Evolutionary conservation across 2,888 invertebrate species (phyloP).

Genomic region (Adelphocoris suturalis): DNA sequence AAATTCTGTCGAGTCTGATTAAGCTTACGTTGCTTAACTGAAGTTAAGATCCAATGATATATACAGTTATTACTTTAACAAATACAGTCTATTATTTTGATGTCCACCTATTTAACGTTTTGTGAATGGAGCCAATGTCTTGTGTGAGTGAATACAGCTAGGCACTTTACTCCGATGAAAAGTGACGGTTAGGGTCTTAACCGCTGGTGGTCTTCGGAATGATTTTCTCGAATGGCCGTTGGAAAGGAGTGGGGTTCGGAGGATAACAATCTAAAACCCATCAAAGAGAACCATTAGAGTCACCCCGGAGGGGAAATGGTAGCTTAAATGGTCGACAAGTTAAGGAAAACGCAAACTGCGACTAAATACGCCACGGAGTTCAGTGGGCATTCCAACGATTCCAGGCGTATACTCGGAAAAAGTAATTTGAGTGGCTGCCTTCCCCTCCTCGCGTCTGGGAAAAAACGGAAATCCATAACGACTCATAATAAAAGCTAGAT

Average conservation of each 20-base stretch:
- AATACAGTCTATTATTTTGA: neutral
- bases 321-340: slow-evolving; percentile 21
- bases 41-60: too few species aligned
- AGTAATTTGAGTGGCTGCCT: neutral
- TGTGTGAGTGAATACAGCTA: too few species aligned
- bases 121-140: neutral
- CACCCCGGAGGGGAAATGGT: neutral
- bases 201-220: neutral
- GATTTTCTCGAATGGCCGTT: neutral
- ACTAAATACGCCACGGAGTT: neutral
- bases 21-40: too few species aligned
- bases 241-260: neutral
- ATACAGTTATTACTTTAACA: too few species aligned
- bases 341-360: slow-evolving; percentile 32
- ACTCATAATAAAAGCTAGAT: slow-evolving; percentile 18
- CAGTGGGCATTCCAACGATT: neutral
- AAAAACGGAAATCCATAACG: neutral
- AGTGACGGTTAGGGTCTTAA: neutral
- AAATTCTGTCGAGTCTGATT: too few species aligned
- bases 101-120: neutral
- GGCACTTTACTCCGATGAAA: too few species aligned
- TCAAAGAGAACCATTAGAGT: slow-evolving; percentile 23
- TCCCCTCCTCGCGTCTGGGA: neutral
- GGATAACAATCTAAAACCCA: slow-evolving; percentile 54
- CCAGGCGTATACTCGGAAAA: neutral